These are phyloP conservation scores for Callosobruchus maculatus DNA, from an alignment of 2,888 invertebrate genomes.

Conservation along the genomic window DNA sequence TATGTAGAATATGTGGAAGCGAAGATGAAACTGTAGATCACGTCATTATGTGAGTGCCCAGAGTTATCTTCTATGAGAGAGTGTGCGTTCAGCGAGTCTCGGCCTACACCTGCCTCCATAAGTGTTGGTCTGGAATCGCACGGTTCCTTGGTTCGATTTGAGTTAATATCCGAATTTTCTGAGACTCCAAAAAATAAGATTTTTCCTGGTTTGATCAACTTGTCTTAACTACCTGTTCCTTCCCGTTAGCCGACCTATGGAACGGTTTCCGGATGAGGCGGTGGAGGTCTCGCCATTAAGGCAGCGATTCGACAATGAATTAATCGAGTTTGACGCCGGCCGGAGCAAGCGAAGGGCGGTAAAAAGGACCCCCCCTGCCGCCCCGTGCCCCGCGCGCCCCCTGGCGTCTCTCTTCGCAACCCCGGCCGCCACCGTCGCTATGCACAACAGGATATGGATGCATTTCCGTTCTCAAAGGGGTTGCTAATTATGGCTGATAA, in stretches of 20 bases:
- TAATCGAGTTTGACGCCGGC: conserved; percentile 43
- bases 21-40: no score
- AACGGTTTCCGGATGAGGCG: not conserved
- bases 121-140: no score
- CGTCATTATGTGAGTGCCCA: no score
- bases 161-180: no score
- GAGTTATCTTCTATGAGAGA: no score
- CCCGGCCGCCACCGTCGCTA: conserved; percentile 34
- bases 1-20: no score
- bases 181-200: no score
- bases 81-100: no score
- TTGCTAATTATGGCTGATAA: conserved; percentile 64
- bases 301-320: conserved; percentile 51
- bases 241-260: not conserved
- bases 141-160: no score
- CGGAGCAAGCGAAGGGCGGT: conserved; percentile 8
- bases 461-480: conserved; percentile 64
- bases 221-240: not conserved
- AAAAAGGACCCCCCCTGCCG: conserved; percentile 14
- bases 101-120: no score
- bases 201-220: no score
- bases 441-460: conserved; percentile 64
- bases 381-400: not conserved
- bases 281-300: conserved; percentile 33
- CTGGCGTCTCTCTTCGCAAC: conserved; percentile 12